These are phyloP conservation scores for Ceyx melanurus DNA, from an alignment of 2,113 vertebrate genomes.

Conservation along the genomic window DNA sequence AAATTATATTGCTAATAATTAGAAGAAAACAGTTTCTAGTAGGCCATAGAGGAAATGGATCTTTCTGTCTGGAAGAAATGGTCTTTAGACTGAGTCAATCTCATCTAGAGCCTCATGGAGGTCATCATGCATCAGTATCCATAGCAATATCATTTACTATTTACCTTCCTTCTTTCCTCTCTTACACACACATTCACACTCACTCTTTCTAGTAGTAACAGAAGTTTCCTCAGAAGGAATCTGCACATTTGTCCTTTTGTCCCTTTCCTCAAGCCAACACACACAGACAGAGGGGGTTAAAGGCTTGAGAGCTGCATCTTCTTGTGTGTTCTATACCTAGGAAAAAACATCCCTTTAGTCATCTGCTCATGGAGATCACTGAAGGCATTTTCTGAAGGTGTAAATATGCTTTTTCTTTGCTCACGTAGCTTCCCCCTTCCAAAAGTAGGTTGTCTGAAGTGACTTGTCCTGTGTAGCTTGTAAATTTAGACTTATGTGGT, in stretches of 20 bases:
- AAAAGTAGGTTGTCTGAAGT: background rate
- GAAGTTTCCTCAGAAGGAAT: background rate
- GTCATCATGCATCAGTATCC: background rate
- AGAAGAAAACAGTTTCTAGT: background rate
- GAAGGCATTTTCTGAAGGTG: background rate
- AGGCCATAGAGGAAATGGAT: background rate
- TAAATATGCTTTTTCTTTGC: background rate
- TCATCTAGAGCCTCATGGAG: background rate
- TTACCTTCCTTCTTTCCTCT: background rate
- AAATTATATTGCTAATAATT: background rate
- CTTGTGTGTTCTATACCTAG: background rate
- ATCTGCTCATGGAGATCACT: background rate
- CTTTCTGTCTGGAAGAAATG: background rate
- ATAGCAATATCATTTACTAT: background rate
- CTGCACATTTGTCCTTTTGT: background rate
- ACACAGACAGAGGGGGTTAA: background rate
- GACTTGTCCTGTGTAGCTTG: background rate
- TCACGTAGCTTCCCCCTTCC: fast-evolving
- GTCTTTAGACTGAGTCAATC: background rate
- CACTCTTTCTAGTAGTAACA: background rate
- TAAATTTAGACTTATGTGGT: background rate
- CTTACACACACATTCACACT: background rate
- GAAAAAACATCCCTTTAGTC: background rate
- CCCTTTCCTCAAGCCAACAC: background rate
- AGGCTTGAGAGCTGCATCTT: background rate